Evolutionary conservation across 1,140 invertebrate genomes (phyloP).

Genomic region (Acyrthosiphon pisum): DNA sequence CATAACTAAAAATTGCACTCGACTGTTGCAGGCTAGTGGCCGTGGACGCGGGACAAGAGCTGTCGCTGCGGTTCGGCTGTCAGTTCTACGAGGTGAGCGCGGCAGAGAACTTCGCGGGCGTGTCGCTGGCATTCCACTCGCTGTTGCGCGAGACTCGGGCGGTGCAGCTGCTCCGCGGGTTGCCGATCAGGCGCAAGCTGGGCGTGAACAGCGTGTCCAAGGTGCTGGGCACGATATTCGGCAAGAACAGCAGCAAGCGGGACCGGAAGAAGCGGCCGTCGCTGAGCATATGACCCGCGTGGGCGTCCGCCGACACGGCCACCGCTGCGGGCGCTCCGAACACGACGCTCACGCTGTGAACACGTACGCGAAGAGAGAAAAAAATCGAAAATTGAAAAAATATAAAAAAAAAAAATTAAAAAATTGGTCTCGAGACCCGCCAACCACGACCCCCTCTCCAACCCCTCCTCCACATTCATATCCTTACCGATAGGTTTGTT

Average conservation of each 20-base stretch:
- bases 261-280: constrained; percentile 78
- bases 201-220: constrained; percentile 82
- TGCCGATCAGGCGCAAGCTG: constrained; percentile 75
- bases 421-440: neutral
- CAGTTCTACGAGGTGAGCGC: constrained; percentile 88
- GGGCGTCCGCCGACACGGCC: constrained; percentile 16
- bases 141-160: constrained; percentile 77
- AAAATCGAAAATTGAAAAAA: neutral
- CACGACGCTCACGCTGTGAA: constrained; percentile 44
- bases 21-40: constrained; percentile 70
- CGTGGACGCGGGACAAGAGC: constrained; percentile 81
- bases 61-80: constrained; percentile 79
- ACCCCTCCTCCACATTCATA: neutral
- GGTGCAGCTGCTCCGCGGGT: constrained; percentile 73
- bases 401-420: neutral
- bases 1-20: neutral
- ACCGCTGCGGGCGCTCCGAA: constrained; percentile 2
- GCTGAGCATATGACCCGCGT: constrained; percentile 69
- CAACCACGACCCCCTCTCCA: neutral
- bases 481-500: neutral
- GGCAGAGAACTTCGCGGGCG: constrained; percentile 79
- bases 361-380: neutral
- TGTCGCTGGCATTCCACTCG: constrained; percentile 80
- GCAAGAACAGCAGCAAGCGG: constrained; percentile 69
- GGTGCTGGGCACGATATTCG: constrained; percentile 79